Percentiles rank a stretch among this genome's conserved stretches.
Evolutionary conservation across 1,140 invertebrate genomes (phyloP).

Genomic region (Sminthurinus signatus): DNA sequence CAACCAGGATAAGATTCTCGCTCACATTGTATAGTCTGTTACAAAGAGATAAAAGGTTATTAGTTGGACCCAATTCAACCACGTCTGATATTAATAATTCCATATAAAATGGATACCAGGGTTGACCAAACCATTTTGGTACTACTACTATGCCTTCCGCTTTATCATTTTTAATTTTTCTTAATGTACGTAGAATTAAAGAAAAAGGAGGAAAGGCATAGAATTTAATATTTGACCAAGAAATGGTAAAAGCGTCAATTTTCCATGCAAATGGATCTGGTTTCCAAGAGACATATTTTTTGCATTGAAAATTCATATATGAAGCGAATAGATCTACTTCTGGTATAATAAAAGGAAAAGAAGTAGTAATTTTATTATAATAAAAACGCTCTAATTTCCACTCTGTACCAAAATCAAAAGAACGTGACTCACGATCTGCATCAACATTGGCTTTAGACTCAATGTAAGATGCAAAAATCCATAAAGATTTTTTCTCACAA

Average conservation of each 20-base stretch:
- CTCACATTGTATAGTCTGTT: slow-evolving; percentile 1
- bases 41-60: background rate
- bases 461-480: slow-evolving; percentile 11
- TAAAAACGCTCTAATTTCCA: too few species aligned
- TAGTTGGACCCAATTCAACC: background rate
- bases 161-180: slow-evolving; percentile 12
- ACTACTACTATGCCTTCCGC: slow-evolving; percentile 1
- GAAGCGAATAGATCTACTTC: slow-evolving; percentile 12
- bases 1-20: background rate
- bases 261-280: slow-evolving; percentile 10
- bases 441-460: background rate
- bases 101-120: slow-evolving; percentile 6
- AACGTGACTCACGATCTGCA: background rate
- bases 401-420: too few species aligned
- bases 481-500: background rate
- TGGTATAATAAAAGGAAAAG: too few species aligned
- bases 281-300: slow-evolving; percentile 4
- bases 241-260: background rate
- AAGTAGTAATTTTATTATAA: too few species aligned
- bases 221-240: background rate
- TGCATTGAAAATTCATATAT: background rate
- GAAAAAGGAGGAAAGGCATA: slow-evolving; percentile 10
- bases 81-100: background rate
- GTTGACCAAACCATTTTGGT: background rate
- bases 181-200: background rate